Percentiles rank a stretch among this genome's conserved stretches.
These are phyloP conservation scores for Rhopalosiphum maidis DNA, from an alignment of 1,140 invertebrate genomes.

Conservation along the genomic window DNA sequence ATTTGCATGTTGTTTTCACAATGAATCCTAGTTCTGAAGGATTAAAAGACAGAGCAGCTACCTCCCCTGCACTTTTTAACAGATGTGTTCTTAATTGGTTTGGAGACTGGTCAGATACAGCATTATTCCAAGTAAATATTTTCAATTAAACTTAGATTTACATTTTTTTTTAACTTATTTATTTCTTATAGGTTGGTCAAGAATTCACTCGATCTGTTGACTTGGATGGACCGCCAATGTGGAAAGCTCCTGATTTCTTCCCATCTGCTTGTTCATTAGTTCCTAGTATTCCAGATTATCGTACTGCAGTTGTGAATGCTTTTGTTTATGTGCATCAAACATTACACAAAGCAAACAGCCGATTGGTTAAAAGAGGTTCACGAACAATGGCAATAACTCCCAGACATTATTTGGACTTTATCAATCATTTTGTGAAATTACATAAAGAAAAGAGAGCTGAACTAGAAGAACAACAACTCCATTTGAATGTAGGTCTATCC, in stretches of 20 bases:
- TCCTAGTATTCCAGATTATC: slow-evolving; percentile 77
- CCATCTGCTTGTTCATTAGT: slow-evolving; percentile 83
- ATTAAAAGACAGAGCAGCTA: slow-evolving; percentile 96
- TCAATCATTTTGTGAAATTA: slow-evolving; percentile 98
- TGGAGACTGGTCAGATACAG: slow-evolving; percentile 98
- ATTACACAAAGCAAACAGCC: slow-evolving; percentile 89
- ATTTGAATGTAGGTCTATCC: slow-evolving; percentile 96
- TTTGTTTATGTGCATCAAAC: slow-evolving; percentile 99
- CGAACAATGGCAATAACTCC: slow-evolving; percentile 97
- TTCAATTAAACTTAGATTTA: slow-evolving; percentile 57
- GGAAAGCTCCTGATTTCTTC: slow-evolving; percentile 87
- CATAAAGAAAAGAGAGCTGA: slow-evolving; percentile 98
- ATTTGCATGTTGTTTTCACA: slow-evolving; percentile 99
- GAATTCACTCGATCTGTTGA: slow-evolving; percentile 87
- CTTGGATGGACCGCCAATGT: slow-evolving; percentile 77
- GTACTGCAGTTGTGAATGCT: slow-evolving; percentile 96
- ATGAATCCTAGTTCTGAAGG: slow-evolving; percentile 99
- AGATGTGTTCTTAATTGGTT: slow-evolving; percentile 99
- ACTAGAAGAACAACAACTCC: slow-evolving; percentile 97
- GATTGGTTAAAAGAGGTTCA: slow-evolving; percentile 88
- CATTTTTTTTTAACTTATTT: neutral
- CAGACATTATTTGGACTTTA: slow-evolving; percentile 98
- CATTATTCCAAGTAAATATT: slow-evolving; percentile 84
- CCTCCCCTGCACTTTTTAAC: slow-evolving; percentile 98
- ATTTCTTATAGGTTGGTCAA: slow-evolving; percentile 73